Percentiles rank a stretch among this genome's conserved stretches.
phyloP scores from a whole-genome alignment of 2,888 invertebrate genomes.

The Nomada ruficornis region DNA sequence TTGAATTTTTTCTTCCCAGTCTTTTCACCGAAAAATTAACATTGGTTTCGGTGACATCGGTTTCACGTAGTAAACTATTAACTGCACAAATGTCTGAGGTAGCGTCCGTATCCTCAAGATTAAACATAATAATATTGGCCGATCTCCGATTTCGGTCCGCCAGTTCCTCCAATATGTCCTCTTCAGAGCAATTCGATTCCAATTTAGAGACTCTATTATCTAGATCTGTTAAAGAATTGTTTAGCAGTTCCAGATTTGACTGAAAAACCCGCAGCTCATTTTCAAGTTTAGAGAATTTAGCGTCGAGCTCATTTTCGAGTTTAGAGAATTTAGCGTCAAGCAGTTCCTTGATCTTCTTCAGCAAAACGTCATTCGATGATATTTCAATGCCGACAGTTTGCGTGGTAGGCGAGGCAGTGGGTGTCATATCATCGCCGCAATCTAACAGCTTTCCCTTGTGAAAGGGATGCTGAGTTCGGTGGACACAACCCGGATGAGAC shows the following conservation, averaged over 20 bases:
- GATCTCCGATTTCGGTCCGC: too few species aligned
- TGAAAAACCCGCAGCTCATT: conserved; percentile 12
- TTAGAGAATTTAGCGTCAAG: not conserved
- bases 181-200: not conserved
- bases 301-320: conserved; percentile 11
- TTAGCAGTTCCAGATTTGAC: not conserved
- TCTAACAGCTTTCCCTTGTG: not conserved
- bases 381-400: not conserved
- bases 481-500: conserved; percentile 3
- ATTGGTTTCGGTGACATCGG: too few species aligned
- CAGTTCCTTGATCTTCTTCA: not conserved
- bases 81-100: too few species aligned
- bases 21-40: too few species aligned
- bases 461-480: conserved; percentile 12
- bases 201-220: conserved; percentile 9
- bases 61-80: too few species aligned
- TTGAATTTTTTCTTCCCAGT: too few species aligned
- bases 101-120: too few species aligned
- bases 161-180: not conserved
- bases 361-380: not conserved
- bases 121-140: too few species aligned
- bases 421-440: not conserved
- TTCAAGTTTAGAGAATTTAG: too few species aligned
- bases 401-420: too few species aligned
- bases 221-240: conserved; percentile 4